phyloP scores from a whole-genome alignment of 2,113 vertebrate species.

The Grammomys surdaster region DNA sequence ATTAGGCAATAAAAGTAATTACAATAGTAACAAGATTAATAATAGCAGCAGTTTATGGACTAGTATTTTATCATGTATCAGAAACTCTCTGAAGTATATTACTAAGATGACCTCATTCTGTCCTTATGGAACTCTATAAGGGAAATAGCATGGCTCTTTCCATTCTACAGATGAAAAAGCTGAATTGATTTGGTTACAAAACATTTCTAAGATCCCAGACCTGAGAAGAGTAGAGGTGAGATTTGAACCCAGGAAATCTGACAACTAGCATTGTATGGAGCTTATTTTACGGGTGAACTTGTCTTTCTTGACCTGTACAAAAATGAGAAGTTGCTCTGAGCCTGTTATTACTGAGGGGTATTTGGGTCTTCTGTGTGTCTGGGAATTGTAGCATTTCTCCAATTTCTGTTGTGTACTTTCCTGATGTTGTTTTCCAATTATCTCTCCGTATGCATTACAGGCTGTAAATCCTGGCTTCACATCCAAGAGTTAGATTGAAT shows the following conservation, averaged over 20 bases:
- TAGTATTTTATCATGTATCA: background rate
- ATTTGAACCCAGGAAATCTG: slow-evolving; percentile 12
- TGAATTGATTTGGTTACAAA: background rate
- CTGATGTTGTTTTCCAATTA: background rate
- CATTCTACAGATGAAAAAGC: background rate
- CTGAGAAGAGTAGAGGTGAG: background rate
- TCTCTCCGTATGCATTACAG: background rate
- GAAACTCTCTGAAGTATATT: background rate
- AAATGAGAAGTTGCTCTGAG: background rate
- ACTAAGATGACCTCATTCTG: background rate
- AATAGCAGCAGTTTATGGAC: background rate
- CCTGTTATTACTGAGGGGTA: background rate
- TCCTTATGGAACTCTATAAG: background rate
- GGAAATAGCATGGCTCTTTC: background rate
- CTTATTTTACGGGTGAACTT: background rate
- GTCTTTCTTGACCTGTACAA: background rate
- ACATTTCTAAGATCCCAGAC: background rate
- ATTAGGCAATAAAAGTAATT: background rate
- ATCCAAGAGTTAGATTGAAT: background rate
- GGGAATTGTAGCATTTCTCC: background rate
- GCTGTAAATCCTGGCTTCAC: background rate
- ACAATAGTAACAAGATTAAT: background rate
- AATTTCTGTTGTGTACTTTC: background rate
- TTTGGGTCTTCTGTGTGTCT: background rate
- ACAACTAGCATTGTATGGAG: background rate